Conservation (phyloP, 2,113 vertebrate species). For the Ophiodon elongatus region DNA sequence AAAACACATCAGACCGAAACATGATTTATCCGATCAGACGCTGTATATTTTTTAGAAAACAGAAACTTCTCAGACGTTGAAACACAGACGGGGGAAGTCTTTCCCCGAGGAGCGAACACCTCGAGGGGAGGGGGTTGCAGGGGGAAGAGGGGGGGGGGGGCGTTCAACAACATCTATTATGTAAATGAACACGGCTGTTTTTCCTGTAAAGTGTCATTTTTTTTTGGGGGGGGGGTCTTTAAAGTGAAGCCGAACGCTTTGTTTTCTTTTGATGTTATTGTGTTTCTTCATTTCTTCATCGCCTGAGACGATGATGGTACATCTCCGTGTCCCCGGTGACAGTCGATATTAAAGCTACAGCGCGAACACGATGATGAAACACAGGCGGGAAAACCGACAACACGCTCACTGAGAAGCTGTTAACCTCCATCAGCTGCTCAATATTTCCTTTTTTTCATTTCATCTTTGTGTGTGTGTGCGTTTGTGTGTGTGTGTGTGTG, state of each 20-base stretch:
- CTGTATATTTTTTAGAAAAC: slow-evolving; percentile 36
- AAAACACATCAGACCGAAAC: slow-evolving; percentile 11
- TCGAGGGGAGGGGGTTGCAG: slow-evolving; percentile 51
- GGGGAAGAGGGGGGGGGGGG: slow-evolving; percentile 53
- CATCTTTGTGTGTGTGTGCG: slow-evolving; percentile 18
- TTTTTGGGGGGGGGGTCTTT: slow-evolving; percentile 17
- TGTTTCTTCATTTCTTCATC: slow-evolving; percentile 71
- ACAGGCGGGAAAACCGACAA: slow-evolving; percentile 44
- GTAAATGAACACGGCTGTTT: slow-evolving; percentile 69
- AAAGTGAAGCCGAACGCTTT: slow-evolving; percentile 51
- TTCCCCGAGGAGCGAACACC: slow-evolving; percentile 44
- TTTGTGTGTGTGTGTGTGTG: slow-evolving; percentile 13
- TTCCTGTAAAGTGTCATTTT: slow-evolving; percentile 62
- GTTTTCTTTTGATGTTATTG: slow-evolving; percentile 78
- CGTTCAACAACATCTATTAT: slow-evolving; percentile 65
- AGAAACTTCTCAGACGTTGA: slow-evolving; percentile 43
- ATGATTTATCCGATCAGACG: slow-evolving; percentile 53
- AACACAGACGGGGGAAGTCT: slow-evolving; percentile 28
- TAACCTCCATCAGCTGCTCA: slow-evolving; percentile 64
- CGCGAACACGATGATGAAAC: slow-evolving; percentile 68
- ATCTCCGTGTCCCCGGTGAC: slow-evolving; percentile 66
- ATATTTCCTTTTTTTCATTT: slow-evolving; percentile 12
- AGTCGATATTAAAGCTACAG: slow-evolving; percentile 65
- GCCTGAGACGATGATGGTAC: slow-evolving; percentile 65
- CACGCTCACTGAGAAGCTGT: slow-evolving; percentile 39